Conservation (phyloP, 2,113 vertebrate species). For the Myotis davidii region DNA sequence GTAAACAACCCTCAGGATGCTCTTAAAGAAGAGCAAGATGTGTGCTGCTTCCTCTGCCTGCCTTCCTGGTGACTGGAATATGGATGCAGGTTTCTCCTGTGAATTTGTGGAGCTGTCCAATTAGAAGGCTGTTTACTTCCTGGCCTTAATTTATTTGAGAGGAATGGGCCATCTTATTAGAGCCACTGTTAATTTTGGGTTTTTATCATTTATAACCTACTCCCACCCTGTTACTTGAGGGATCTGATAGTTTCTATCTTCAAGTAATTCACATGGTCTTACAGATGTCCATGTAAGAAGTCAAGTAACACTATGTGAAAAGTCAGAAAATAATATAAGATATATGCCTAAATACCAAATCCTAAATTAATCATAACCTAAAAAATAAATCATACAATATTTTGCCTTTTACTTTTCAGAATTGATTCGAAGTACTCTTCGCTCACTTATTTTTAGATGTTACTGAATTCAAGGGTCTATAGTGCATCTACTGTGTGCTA, state of each 20-base stretch:
- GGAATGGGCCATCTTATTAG: background rate
- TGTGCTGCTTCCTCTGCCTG: background rate
- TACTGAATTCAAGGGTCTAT: background rate
- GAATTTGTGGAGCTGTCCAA: background rate
- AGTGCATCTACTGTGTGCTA: background rate
- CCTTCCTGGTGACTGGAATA: background rate
- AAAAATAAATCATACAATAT: background rate
- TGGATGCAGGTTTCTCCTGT: background rate
- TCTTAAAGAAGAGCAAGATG: background rate
- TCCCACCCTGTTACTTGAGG: background rate
- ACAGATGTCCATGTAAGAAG: conserved; percentile 42
- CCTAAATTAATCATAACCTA: background rate
- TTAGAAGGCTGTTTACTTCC: background rate
- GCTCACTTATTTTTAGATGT: conserved; percentile 39
- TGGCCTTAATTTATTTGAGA: background rate
- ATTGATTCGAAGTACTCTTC: background rate
- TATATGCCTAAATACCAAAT: background rate
- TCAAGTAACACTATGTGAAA: background rate
- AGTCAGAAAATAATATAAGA: conserved; percentile 17
- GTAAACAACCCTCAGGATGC: background rate
- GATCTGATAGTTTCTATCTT: background rate
- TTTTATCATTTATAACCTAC: background rate
- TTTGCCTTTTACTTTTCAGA: conserved; percentile 11
- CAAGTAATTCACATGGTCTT: conserved; percentile 22
- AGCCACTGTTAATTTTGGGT: background rate